A percentile compares a stretch with the other conserved stretches of the same genome.
Evolutionary conservation across 1,140 invertebrate genomes (phyloP).

Genomic region (Myzus persicae): DNA sequence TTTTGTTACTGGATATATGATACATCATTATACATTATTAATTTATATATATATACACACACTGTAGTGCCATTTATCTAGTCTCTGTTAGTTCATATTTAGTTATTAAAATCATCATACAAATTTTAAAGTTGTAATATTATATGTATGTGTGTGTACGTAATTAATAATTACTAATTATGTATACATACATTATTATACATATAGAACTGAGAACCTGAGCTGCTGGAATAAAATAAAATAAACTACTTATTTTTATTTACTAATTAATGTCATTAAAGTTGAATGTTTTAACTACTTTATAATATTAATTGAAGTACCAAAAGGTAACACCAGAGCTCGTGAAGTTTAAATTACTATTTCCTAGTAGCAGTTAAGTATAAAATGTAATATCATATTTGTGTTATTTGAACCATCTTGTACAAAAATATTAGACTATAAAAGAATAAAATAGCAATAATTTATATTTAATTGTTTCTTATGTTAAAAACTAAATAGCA

Average conservation of each 20-base stretch:
- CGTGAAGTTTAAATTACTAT: constrained; percentile 4
- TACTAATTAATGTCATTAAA: background rate
- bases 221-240: constrained; percentile 30
- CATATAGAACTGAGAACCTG: constrained; percentile 19
- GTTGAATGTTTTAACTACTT: constrained; percentile 16
- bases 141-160: background rate
- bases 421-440: background rate
- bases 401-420: background rate
- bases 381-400: constrained; percentile 19
- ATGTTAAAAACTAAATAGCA: background rate
- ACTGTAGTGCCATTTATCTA: constrained; percentile 56
- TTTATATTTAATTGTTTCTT: background rate
- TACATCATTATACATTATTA: constrained; percentile 14
- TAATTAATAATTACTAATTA: background rate
- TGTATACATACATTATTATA: background rate
- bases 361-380: constrained; percentile 39
- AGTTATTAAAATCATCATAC: background rate
- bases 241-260: constrained; percentile 25
- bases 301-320: background rate
- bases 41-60: background rate
- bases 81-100: constrained; percentile 6
- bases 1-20: constrained; percentile 51
- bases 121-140: background rate
- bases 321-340: background rate
- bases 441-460: constrained; percentile 21